Base-by-base conservation (phyloP, 1,140 invertebrate genomes). In the Oryctes rhinoceros region DNA sequence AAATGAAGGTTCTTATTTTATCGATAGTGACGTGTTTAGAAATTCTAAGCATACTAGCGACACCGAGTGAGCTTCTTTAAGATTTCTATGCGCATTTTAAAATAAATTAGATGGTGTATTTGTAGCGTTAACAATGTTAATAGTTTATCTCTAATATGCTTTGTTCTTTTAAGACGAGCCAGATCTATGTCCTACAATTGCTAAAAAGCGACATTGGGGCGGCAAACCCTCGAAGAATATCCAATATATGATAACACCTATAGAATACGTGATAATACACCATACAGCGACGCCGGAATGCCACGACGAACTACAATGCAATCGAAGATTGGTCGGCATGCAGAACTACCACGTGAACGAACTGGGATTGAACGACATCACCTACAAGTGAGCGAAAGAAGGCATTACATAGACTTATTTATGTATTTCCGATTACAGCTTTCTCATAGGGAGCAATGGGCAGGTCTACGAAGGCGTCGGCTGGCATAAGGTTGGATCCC, bases 401-500 rank as follows among this genome's bases (percentile, higher is more conserved):
- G 1, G 3, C 37, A 2, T 35, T 11, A 20, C 24, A 3, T n/a
- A 71, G 4, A 24, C 24, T 20, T 20, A 24, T 76, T 81, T 65
- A 67, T 37, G 4, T 65, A 81, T 83, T 81, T 79, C 4, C n/a
- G 49, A 78, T 85, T 88, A 5, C 83, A 96, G 92, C 83, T 96
- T 95, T 82, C 80, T 95, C 9, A 90, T 95, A 79, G 94, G 94
- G 1, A 93, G 92, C 20, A 93, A 94, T 84, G 93, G 93, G 0
- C 89, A 89, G 0, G 90, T 91, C 0, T 94, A 94, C 86, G 91
- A 90, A 85, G 93, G 91, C 1, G 86, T 92, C 59, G 91, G 91
- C 18, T 93, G 91, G 91, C 86, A 89, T 18, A 80, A 79, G 3
- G 84, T 88, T 7, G 91, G 91, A 0, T 88, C 91, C 1, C 91